Evolutionary conservation across 2,888 invertebrate species (phyloP).

Genomic region (Agriopis leucophaearia): DNA sequence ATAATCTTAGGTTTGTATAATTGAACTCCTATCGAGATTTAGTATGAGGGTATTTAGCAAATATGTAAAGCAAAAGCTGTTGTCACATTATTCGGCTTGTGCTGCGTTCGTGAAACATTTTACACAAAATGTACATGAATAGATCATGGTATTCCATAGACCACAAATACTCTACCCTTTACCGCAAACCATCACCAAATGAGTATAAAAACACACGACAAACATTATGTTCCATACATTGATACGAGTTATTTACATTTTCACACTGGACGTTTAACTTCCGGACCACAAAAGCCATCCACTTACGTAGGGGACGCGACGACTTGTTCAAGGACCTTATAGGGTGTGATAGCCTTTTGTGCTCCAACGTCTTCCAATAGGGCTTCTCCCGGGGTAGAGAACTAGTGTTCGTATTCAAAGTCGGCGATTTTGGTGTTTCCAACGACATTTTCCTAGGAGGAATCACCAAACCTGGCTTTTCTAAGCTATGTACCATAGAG

Average conservation of each 20-base stretch:
- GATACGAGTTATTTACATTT: constrained; percentile 40
- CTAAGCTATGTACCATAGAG: constrained; percentile 65
- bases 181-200: constrained; percentile 40
- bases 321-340: constrained; percentile 75
- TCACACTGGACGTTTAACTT: constrained; percentile 40
- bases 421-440: constrained; percentile 63
- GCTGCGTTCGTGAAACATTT: constrained; percentile 1
- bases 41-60: constrained; percentile 36
- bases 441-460: constrained; percentile 68
- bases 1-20: not conserved
- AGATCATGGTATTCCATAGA: constrained; percentile 6
- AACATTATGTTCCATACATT: constrained; percentile 61
- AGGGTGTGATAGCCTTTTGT: constrained; percentile 80
- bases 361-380: constrained; percentile 81
- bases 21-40: constrained; percentile 1
- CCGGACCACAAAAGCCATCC: constrained; percentile 39
- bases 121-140: not conserved
- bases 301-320: constrained; percentile 79
- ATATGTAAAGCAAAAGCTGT: constrained; percentile 35
- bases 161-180: constrained; percentile 43
- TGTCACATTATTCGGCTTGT: constrained; percentile 4
- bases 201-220: constrained; percentile 42
- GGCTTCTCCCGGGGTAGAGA: constrained; percentile 73
- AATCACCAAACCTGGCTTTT: constrained; percentile 53
- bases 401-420: constrained; percentile 63